A percentile compares a stretch with the other conserved stretches of the same genome.
These are phyloP conservation scores for Nymphalis urticae DNA, from an alignment of 2,888 invertebrate genomes.

Conservation along the genomic window DNA sequence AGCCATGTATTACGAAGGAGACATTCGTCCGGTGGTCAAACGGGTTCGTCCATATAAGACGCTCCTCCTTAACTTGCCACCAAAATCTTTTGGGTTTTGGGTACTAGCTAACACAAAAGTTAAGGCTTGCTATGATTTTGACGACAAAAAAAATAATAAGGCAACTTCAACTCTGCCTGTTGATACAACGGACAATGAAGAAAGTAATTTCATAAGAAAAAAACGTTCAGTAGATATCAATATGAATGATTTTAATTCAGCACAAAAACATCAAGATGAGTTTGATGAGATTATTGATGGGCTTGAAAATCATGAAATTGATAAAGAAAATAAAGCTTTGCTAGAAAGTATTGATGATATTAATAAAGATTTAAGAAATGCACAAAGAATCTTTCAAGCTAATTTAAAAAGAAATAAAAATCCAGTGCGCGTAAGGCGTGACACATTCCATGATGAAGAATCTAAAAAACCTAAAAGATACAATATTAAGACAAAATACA, in stretches of 20 bases:
- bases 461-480: constrained; percentile 36
- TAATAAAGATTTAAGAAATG: constrained; percentile 54
- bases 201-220: constrained; percentile 41
- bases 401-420: constrained; percentile 26
- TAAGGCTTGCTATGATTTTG: constrained; percentile 75
- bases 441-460: constrained; percentile 39
- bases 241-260: constrained; percentile 7
- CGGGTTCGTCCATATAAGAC: constrained; percentile 76
- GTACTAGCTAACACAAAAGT: constrained; percentile 85
- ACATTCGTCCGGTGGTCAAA: constrained; percentile 79
- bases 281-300: constrained; percentile 38
- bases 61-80: constrained; percentile 82
- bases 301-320: constrained; percentile 44
- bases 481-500: constrained; percentile 40
- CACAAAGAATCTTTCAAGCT: constrained; percentile 46
- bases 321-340: constrained; percentile 44
- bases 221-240: constrained; percentile 51
- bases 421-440: constrained; percentile 46
- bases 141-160: constrained; percentile 42
- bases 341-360: constrained; percentile 49
- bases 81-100: constrained; percentile 88
- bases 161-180: constrained; percentile 18
- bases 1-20: constrained; percentile 80
- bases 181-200: constrained; percentile 43
- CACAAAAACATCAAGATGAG: neutral